Evolutionary conservation across 2,113 vertebrate genomes (phyloP).

Genomic region (Tragelaphus strepsiceros): DNA sequence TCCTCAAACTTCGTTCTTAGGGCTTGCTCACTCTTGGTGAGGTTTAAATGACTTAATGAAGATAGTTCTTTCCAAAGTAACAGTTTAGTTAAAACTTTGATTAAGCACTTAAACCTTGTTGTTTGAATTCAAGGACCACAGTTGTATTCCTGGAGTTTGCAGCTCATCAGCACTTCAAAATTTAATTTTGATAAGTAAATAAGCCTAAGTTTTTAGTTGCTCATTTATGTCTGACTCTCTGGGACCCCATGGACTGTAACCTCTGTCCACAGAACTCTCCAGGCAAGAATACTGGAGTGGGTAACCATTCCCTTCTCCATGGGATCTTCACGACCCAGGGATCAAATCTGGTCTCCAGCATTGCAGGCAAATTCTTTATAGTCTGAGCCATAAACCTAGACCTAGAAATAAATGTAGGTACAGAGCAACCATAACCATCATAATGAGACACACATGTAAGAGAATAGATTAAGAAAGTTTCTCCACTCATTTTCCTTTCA

Average conservation of each 20-base stretch:
- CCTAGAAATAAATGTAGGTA: not conserved
- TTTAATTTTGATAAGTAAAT: slow-evolving; percentile 12
- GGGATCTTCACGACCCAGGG: not conserved
- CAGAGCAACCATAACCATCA: not conserved
- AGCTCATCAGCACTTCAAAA: not conserved
- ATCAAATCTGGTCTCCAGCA: not conserved
- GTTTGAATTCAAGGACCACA: not conserved
- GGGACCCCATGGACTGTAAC: not conserved
- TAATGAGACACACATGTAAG: not conserved
- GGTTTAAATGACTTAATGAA: not conserved
- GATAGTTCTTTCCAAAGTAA: not conserved
- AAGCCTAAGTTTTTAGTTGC: not conserved
- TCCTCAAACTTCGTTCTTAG: not conserved
- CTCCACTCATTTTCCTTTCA: not conserved
- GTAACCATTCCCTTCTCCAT: not conserved
- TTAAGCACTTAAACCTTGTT: not conserved
- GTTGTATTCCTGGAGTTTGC: not conserved
- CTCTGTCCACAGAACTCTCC: not conserved
- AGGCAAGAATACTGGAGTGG: not conserved
- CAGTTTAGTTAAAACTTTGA: not conserved
- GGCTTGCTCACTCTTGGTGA: not conserved
- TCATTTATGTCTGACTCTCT: not conserved
- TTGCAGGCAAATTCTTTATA: not conserved
- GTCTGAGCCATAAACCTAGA: not conserved
- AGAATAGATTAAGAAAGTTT: not conserved